phyloP scores from a whole-genome alignment of 92 coral and sea anemone species.

The Porites evermanni region DNA sequence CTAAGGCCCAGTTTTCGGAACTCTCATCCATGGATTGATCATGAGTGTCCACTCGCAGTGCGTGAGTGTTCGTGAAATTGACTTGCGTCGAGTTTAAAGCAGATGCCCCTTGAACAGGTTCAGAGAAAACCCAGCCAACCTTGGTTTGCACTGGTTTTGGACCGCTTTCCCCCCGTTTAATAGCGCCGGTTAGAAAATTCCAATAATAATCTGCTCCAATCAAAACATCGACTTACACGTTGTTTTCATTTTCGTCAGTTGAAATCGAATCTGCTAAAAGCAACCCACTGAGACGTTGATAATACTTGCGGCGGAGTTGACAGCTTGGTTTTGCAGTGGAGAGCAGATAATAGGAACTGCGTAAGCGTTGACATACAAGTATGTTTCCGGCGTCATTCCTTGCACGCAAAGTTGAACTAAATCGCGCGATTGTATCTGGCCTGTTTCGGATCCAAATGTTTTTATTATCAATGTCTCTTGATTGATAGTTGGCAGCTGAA shows the following conservation, averaged over 20 bases:
- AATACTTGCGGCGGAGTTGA: constrained; percentile 31
- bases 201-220: no score
- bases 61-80: no score
- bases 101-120: no score
- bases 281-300: constrained; percentile 21
- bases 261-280: constrained; percentile 19
- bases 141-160: no score
- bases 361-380: constrained; percentile 22
- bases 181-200: no score
- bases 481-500: constrained; percentile 3
- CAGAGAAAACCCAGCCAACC: no score
- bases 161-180: no score
- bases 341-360: constrained; percentile 48
- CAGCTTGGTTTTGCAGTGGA: constrained; percentile 36
- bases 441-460: constrained; percentile 40
- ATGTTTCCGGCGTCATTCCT: neutral
- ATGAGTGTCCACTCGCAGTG: no score
- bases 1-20: no score
- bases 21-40: no score
- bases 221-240: constrained; percentile 33
- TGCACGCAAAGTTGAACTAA: constrained; percentile 28
- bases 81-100: no score
- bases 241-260: neutral
- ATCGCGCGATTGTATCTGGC: constrained; percentile 19
- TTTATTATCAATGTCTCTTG: constrained; percentile 29